A percentile compares a stretch with the other conserved stretches of the same genome.
Conservation (phyloP, 2,797 vertebrate species). For the Spinibarbus caldwelli region DNA sequence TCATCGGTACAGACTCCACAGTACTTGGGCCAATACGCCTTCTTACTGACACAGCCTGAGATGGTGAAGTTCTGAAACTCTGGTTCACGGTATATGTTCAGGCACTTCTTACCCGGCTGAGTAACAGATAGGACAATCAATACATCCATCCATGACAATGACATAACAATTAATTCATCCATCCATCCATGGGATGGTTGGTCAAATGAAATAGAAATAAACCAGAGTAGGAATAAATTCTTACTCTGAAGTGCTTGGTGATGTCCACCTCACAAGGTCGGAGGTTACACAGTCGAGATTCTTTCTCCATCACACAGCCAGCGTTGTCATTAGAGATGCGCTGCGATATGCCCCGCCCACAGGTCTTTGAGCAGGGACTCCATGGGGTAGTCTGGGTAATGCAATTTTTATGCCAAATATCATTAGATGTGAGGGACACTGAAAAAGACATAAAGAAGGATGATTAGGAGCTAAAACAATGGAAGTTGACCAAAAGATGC, state of each 20-base stretch:
- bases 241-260: conserved; percentile 90
- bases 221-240: neutral
- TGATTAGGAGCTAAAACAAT: neutral
- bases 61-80: conserved; percentile 86
- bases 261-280: conserved; percentile 91
- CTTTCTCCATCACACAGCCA: conserved; percentile 86
- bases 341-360: conserved; percentile 88
- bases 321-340: conserved; percentile 89
- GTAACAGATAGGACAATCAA: conserved; percentile 23
- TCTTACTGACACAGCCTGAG: conserved; percentile 90
- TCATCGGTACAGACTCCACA: conserved; percentile 90
- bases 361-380: conserved; percentile 94
- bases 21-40: conserved; percentile 90
- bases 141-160: neutral
- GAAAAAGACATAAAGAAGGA: conserved; percentile 20
- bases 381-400: conserved; percentile 89
- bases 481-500: neutral
- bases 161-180: no score
- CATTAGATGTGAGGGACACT: conserved; percentile 52
- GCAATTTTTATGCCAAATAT: conserved; percentile 90
- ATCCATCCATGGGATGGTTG: no score
- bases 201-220: neutral
- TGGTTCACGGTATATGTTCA: conserved; percentile 89
- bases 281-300: conserved; percentile 91
- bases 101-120: conserved; percentile 93